Evolutionary conservation across 2,113 vertebrate genomes (phyloP).

Genomic region (Orycteropus afer): DNA sequence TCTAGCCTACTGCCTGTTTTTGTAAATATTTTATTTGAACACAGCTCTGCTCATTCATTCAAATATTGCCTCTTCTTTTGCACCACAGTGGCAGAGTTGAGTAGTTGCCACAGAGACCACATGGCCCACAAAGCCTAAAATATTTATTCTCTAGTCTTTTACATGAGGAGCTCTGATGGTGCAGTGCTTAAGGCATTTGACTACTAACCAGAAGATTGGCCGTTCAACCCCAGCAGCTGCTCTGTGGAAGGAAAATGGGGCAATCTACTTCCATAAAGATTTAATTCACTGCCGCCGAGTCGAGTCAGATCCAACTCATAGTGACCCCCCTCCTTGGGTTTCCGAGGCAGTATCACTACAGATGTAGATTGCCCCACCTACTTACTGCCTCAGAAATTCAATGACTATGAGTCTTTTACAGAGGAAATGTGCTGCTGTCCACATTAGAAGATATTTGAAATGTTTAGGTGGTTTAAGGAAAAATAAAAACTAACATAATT

Average conservation of each 20-base stretch:
- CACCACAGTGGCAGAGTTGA: background rate
- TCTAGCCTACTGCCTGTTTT: background rate
- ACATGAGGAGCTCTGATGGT: background rate
- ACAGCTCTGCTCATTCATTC: background rate
- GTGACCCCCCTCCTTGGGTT: too few species aligned
- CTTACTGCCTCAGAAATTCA: too few species aligned
- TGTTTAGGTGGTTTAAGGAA: background rate
- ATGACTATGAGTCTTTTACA: too few species aligned
- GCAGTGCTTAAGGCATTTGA: too few species aligned
- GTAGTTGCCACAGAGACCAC: background rate
- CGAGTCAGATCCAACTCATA: too few species aligned
- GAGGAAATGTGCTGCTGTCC: background rate
- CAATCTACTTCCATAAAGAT: too few species aligned
- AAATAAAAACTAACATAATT: background rate
- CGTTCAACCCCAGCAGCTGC: too few species aligned
- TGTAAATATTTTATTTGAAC: slow-evolving; percentile 29
- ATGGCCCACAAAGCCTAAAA: background rate
- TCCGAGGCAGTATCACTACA: too few species aligned
- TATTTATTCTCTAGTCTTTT: background rate
- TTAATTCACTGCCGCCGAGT: too few species aligned
- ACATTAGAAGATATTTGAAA: slow-evolving; percentile 6
- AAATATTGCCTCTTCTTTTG: background rate
- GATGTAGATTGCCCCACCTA: too few species aligned
- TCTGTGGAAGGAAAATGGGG: too few species aligned
- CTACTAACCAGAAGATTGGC: too few species aligned